These are phyloP conservation scores for Ceriagrion tenellum DNA, from an alignment of 2,888 invertebrate genomes.

Conservation along the genomic window DNA sequence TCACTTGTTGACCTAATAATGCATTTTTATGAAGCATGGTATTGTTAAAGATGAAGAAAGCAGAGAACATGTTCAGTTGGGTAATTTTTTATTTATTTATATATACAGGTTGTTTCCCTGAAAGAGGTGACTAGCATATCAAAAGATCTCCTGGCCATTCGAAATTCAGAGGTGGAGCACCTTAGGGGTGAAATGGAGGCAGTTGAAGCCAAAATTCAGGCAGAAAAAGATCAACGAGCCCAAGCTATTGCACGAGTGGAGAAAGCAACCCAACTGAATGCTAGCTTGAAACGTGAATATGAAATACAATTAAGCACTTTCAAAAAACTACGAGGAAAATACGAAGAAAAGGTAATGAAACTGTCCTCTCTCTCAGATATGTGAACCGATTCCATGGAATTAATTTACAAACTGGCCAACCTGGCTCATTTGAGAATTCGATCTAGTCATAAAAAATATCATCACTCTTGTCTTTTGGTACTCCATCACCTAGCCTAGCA, in stretches of 20 bases:
- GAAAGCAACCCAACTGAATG: constrained; percentile 86
- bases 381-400: no score
- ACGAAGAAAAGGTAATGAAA: constrained; percentile 82
- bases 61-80: not conserved
- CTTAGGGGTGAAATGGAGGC: constrained; percentile 66
- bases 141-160: constrained; percentile 88
- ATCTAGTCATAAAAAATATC: no score
- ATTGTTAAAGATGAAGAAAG: no score
- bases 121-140: constrained; percentile 91
- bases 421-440: no score
- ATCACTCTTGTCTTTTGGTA: no score
- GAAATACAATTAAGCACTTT: constrained; percentile 88
- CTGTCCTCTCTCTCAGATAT: not conserved
- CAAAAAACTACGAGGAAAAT: constrained; percentile 84
- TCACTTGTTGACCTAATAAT: no score
- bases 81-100: not conserved
- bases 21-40: no score
- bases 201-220: constrained; percentile 84
- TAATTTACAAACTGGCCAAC: no score
- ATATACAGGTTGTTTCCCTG: constrained; percentile 85
- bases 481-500: no score
- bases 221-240: constrained; percentile 86
- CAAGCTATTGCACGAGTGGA: constrained; percentile 86
- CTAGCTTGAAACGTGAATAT: constrained; percentile 88
- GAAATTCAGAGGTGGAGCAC: constrained; percentile 83